Conservation (phyloP, 92 coral and sea anemone genomes). For the Actinostola sp. region DNA sequence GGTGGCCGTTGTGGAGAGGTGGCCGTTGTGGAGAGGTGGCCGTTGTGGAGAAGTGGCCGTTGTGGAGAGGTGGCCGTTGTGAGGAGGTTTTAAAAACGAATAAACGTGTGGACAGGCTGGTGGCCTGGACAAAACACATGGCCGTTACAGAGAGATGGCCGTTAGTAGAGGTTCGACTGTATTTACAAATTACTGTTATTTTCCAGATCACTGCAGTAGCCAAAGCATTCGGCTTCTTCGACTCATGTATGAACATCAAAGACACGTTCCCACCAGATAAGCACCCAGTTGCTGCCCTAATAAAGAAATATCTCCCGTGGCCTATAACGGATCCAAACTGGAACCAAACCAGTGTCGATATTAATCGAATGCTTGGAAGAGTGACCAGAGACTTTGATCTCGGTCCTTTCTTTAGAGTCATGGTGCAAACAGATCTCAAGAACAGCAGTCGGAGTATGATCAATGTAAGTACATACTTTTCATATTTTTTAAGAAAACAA, state of each 20-base stretch:
- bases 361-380: conserved; percentile 51
- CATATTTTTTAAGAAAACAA: no score
- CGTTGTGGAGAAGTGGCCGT: no score
- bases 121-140: no score
- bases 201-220: conserved; percentile 76
- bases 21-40: no score
- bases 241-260: conserved; percentile 65
- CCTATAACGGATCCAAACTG: conserved; percentile 68
- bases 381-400: conserved; percentile 56
- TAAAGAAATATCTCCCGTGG: conserved; percentile 76
- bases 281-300: conserved; percentile 38
- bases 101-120: no score
- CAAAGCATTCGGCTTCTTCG: conserved; percentile 81
- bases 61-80: no score
- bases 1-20: no score
- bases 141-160: no score
- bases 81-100: no score
- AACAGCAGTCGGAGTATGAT: conserved; percentile 65
- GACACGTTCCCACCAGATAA: conserved; percentile 46
- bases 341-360: conserved; percentile 53
- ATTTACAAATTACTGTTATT: neutral
- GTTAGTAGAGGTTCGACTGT: no score
- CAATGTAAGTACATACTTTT: conserved; percentile 44
- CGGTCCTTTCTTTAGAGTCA: conserved; percentile 42
- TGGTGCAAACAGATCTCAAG: conserved; percentile 56